Conservation (phyloP, 2,888 invertebrate species). For the Drosophila testacea region DNA sequence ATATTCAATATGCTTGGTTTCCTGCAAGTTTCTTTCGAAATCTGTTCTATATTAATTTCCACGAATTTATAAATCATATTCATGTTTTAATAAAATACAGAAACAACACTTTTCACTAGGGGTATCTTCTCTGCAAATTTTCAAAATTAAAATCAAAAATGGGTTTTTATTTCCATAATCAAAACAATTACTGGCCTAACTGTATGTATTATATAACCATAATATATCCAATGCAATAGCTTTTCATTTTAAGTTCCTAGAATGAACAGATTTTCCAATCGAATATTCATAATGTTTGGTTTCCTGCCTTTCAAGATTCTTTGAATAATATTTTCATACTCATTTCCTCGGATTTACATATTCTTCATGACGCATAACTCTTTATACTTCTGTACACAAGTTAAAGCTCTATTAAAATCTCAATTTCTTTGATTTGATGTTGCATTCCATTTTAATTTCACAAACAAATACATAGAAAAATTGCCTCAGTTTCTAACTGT, state of each 20-base stretch:
- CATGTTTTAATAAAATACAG: not conserved
- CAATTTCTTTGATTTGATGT: slow-evolving; percentile 13
- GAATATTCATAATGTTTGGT: slow-evolving; percentile 1
- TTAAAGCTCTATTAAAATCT: not conserved
- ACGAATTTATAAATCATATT: no score
- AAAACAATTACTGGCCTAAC: no score
- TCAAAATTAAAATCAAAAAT: no score
- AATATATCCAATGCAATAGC: not conserved
- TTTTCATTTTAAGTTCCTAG: not conserved
- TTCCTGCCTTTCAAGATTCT: slow-evolving; percentile 1
- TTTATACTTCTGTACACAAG: not conserved
- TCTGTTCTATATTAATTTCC: no score
- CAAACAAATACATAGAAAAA: slow-evolving; percentile 14
- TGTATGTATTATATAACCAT: not conserved
- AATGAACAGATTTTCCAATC: not conserved
- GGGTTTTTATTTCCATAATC: no score
- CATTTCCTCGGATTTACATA: not conserved
- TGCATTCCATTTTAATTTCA: slow-evolving; percentile 16
- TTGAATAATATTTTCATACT: not conserved
- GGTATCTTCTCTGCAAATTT: not conserved
- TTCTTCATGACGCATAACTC: not conserved
- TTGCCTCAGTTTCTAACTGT: slow-evolving; percentile 4
- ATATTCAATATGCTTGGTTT: no score
- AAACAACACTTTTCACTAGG: not conserved
- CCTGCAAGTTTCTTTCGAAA: no score